Base-by-base conservation (phyloP, 2,797 vertebrate genomes). In the Gymnopithys bicolor region DNA sequence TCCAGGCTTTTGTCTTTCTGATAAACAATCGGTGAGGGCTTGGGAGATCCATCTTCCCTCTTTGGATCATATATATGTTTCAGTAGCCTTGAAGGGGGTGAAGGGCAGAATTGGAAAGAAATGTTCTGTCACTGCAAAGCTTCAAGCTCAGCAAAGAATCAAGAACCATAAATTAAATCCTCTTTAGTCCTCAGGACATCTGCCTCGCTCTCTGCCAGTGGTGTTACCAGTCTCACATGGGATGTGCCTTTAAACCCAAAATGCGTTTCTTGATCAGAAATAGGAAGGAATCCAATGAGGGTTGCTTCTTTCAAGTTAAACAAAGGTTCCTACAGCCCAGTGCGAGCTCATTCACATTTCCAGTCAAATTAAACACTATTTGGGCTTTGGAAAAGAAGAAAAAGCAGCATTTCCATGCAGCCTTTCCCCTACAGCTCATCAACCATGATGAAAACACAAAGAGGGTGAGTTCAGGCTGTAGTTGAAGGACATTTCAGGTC, bases 1-100 rank as follows among this genome's bases (percentile, higher is more conserved):
- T 86, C 74, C 94, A 77, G 93, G 89, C 84, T 84, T 93, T 95
- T 94, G 90, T 91, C 93, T 92, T 78, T 58, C 87, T 76, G 80
- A 87, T 73, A 84, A 95, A 88, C 91, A 92, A 73, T 79, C 75
- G 41, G 66, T 19, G 80, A 51, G 82, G 75, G 25, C 49, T 14
- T 0, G 15, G 59, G 46, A 80, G 81, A 93, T 93, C 67, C n/a
- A 37, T 90, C 67, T 93, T 78, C 84, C 60, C 77, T 51, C 69
- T n/a, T 49, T 49, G 22, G 19, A 49, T 52, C 56, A 5, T 52
- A 19, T 48, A 30, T 35, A 75, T 73, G 41, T 93, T 88, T 35
- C 92, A 24, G 85, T 25, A 84, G 91, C 92, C 94, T 93, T 74
- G 95, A 86, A 89, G 62, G 73, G 78, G 87, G 59, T 21, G 23